phyloP scores from a whole-genome alignment of 2,797 vertebrate species.

The Oreonectes daqikongensis region DNA sequence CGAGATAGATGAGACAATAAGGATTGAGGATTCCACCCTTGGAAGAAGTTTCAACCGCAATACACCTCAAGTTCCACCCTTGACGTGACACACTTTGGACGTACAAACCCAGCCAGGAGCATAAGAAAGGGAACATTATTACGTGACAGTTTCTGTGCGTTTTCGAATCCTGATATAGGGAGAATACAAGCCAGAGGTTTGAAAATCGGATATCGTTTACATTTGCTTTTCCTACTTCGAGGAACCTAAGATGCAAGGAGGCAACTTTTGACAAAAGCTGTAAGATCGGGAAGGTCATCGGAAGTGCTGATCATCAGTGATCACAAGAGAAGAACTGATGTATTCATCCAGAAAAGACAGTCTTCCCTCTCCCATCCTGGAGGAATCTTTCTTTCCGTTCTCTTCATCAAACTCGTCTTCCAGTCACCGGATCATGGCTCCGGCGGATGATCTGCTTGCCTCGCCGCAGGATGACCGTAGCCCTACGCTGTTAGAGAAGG shows the following conservation, averaged over 20 bases:
- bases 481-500: conserved; percentile 70
- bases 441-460: conserved; percentile 39
- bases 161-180: not conserved
- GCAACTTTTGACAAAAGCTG: not conserved
- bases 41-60: conserved; percentile 4
- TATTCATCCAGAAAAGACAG: conserved; percentile 72
- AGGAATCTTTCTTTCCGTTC: conserved; percentile 81
- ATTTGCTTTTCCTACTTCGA: conserved; percentile 2
- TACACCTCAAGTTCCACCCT: conserved; percentile 1
- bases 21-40: conserved; percentile 5
- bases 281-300: conserved; percentile 9
- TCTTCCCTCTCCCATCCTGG: conserved; percentile 75
- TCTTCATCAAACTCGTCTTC: conserved; percentile 67
- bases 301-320: not conserved
- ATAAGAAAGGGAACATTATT: not conserved
- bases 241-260: conserved; percentile 8
- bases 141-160: not conserved
- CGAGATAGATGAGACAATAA: conserved; percentile 2
- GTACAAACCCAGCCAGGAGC: not conserved
- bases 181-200: conserved; percentile 1
- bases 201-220: not conserved
- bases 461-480: conserved; percentile 50
- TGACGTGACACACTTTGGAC: conserved; percentile 5
- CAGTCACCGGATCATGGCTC: conserved; percentile 47
- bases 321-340: conserved; percentile 61